phyloP scores from a whole-genome alignment of 2,888 invertebrate genomes.

The Cantharis rufa region DNA sequence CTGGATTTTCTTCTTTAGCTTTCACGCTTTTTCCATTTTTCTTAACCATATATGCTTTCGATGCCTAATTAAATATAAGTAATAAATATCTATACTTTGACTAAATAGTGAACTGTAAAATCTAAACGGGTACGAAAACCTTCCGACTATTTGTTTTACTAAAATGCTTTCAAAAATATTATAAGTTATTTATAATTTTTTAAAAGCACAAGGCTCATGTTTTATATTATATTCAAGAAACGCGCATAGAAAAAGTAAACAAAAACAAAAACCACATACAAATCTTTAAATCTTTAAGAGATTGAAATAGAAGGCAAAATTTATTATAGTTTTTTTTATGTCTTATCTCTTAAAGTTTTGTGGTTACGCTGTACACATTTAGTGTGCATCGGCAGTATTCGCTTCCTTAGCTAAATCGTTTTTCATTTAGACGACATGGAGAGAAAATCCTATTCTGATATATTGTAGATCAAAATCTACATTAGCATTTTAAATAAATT shows the following conservation, averaged over 20 bases:
- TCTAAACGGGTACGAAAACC: no score
- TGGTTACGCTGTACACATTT: conserved; percentile 9
- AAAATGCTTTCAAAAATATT: neutral
- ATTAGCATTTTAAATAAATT: conserved; percentile 5
- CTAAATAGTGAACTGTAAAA: no score
- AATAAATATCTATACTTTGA: no score
- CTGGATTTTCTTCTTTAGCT: neutral
- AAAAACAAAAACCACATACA: neutral
- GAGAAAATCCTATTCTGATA: conserved; percentile 12
- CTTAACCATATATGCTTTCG: neutral
- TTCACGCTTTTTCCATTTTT: neutral
- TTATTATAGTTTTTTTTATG: conserved; percentile 11
- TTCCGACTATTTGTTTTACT: neutral
- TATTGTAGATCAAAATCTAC: conserved; percentile 13
- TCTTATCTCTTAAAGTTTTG: conserved; percentile 11
- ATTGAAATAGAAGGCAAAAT: conserved; percentile 10
- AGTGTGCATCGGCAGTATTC: conserved; percentile 8
- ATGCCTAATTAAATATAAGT: no score
- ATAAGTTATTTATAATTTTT: neutral
- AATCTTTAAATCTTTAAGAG: conserved; percentile 2
- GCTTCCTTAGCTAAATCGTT: conserved; percentile 14
- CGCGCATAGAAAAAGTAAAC: neutral
- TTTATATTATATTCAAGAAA: neutral
- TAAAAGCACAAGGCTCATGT: neutral
- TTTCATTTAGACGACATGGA: conserved; percentile 16